Evolutionary conservation across 2,888 invertebrate genomes (phyloP), one percentile per base, ranked within the genome.

Genomic region (Aquatica leii): DNA sequence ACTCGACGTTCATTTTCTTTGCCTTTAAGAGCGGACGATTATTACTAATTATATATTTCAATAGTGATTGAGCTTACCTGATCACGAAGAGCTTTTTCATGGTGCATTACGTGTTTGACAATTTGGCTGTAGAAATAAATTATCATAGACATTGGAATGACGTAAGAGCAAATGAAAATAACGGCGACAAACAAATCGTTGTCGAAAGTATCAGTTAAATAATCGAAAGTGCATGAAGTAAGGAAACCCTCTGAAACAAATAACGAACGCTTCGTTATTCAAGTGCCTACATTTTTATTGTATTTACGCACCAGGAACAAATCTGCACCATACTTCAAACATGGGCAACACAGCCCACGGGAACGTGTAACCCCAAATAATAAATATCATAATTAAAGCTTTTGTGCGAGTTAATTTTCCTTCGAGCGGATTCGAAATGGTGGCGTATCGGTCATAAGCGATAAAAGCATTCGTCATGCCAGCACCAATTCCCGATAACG

Each of bases 1-100:
- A 94, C 74, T 94, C 93, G 0, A 94, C 93, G 76, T 94, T 94
- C 94, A 94, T 95, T 82, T 94, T 94, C 76, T 93, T 94, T 0
- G 94, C 94, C 86, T 90, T 24, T 24, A 24, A 34, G 11, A n/a
- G n/a, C n/a, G n/a, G 51, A 40, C 37, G 14, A 18, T 11, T 9
- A 37, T 37, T 37, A 37, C 40, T 35, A 31, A 31, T 11, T 41
- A 34, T 9, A 49, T 14, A 15, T 8, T 17, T 58, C 8, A 4
- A 12, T 9, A 14, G n/a, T 14, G 0, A 0, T 14, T 15, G 12
- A 5, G 31, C 24, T n/a, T 41, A 63, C 63, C 14, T 63, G 63
- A 18, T 90, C 90, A 74, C 88, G 87, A 17, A 94, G 83, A 43
- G 93, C 90, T 73, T 93, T 94, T 79, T 94, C 94, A 71, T 95